These are phyloP conservation scores for Brachyptera risi DNA, from an alignment of 2,888 invertebrate species.

Conservation along the genomic window DNA sequence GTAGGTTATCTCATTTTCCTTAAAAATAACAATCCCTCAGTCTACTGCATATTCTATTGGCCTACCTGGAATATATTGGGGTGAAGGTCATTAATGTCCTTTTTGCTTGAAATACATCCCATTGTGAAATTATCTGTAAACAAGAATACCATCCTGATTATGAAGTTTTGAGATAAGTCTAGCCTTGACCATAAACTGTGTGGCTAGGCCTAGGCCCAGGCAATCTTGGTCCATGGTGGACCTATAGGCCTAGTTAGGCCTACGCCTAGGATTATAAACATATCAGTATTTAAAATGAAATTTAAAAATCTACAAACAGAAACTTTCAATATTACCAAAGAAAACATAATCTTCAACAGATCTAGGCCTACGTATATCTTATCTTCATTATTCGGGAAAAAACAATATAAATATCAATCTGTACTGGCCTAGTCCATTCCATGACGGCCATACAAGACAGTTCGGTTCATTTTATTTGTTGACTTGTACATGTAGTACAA, in stretches of 20 bases:
- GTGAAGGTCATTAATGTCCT: slow-evolving; percentile 68
- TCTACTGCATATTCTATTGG: neutral
- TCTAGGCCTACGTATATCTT: too few species aligned
- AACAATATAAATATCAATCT: too few species aligned
- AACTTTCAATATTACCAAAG: neutral
- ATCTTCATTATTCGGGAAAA: too few species aligned
- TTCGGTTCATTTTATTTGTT: too few species aligned
- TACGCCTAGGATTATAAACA: neutral
- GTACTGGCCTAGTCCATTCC: too few species aligned
- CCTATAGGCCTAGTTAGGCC: too few species aligned
- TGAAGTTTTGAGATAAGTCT: neutral
- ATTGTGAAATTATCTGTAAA: slow-evolving; percentile 45
- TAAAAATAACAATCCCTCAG: too few species aligned
- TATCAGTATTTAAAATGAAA: neutral
- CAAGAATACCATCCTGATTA: neutral
- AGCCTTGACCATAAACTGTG: neutral
- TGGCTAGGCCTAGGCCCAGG: neutral
- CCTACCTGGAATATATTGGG: slow-evolving; percentile 63
- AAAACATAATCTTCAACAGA: slow-evolving; percentile 5
- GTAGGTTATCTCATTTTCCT: too few species aligned
- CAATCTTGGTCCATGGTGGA: neutral
- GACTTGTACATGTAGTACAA: too few species aligned
- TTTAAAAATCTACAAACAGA: neutral
- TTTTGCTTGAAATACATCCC: slow-evolving; percentile 77
- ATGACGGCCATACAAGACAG: too few species aligned